Conservation (phyloP, 53 echinoderm and acorn worm species). For the Apostichopus leukothele region DNA sequence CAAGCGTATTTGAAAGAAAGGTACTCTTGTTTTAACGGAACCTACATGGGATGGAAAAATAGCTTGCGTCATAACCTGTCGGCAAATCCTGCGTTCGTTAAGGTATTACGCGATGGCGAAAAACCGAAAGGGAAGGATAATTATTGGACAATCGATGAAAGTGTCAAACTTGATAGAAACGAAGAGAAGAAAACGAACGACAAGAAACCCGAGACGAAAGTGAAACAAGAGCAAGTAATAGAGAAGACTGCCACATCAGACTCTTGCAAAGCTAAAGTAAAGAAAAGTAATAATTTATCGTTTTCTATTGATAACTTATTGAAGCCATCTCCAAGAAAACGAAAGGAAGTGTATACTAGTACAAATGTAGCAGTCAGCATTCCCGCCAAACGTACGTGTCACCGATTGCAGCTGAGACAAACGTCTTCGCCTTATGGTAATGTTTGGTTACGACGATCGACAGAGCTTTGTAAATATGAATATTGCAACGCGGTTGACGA, state of each 20-base stretch:
- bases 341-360: background rate
- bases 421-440: background rate
- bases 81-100: constrained; percentile 51
- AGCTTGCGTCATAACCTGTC: constrained; percentile 62
- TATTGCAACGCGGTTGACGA: background rate
- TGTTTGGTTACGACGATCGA: background rate
- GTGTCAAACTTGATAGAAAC: background rate
- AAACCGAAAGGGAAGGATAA: constrained; percentile 44
- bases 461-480: background rate
- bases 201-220: background rate
- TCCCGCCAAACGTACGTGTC: constrained; percentile 8
- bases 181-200: background rate
- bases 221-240: background rate
- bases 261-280: background rate
- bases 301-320: constrained; percentile 40
- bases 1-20: constrained; percentile 44
- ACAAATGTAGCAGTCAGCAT: background rate
- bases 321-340: background rate
- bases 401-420: background rate
- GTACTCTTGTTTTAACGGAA: constrained; percentile 53
- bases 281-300: constrained; percentile 1
- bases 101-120: constrained; percentile 43
- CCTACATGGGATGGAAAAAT: constrained; percentile 60
- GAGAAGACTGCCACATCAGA: background rate
- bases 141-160: constrained; percentile 34